A percentile compares a stretch with the other conserved stretches of the same genome.
Evolutionary conservation across 2,888 invertebrate species (phyloP).

Genomic region (Penaeus monodon): DNA sequence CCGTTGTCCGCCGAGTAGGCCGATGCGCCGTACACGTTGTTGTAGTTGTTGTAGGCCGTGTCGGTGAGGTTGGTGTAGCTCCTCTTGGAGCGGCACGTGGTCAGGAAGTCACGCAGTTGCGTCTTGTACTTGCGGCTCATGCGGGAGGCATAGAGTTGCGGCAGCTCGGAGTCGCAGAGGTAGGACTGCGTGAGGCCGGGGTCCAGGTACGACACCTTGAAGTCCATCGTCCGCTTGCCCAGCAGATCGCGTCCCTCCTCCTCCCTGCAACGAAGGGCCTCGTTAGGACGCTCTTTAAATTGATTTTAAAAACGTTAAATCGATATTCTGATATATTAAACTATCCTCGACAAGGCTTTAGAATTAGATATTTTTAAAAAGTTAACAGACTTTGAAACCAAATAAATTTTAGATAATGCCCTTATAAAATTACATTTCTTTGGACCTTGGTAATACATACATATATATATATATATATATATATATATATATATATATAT

Average conservation of each 20-base stretch:
- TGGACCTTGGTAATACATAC: too few species aligned
- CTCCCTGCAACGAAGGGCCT: constrained; percentile 78
- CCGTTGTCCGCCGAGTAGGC: constrained; percentile 69
- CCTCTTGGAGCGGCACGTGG: constrained; percentile 89
- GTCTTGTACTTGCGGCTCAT: constrained; percentile 93
- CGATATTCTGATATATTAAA: too few species aligned
- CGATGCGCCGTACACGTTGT: constrained; percentile 62
- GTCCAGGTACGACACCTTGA: constrained; percentile 97
- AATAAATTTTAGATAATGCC: too few species aligned
- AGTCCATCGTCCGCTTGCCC: constrained; percentile 98
- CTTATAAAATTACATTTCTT: too few species aligned
- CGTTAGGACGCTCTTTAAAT: not conserved
- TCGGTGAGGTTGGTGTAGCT: constrained; percentile 69
- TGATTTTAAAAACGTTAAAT: too few species aligned
- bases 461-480: too few species aligned
- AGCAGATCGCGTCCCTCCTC: constrained; percentile 97
- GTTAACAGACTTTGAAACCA: too few species aligned
- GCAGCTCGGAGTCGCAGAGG: constrained; percentile 83
- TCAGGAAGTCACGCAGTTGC: constrained; percentile 90
- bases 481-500: not conserved
- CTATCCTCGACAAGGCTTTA: too few species aligned
- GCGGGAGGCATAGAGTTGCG: constrained; percentile 69
- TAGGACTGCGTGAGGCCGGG: constrained; percentile 91
- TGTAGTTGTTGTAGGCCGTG: constrained; percentile 65
- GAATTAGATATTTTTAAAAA: too few species aligned